Base-by-base conservation (phyloP, 2,888 invertebrate genomes). In the Iselma pallidipennis region DNA sequence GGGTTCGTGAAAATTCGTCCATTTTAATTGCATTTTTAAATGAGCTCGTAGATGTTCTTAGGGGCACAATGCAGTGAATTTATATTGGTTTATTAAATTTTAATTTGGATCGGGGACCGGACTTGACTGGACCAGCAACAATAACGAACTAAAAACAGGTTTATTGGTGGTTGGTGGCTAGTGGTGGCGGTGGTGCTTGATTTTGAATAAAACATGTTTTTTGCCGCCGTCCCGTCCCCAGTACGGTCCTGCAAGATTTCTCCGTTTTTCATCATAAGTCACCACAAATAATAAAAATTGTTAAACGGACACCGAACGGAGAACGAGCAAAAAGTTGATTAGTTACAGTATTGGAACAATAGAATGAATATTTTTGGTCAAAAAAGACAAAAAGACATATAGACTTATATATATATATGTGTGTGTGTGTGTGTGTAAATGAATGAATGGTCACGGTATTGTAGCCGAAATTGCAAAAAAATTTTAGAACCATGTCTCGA, bases 41-140 rank as follows among this genome's bases (percentile, higher is more conserved):
- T 76, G 75, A 77, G 77, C 74, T n/a, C 69, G 65, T 69, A 66
- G 51, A 67, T 69, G 69, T 71, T 71, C 70, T 74, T 75, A 71
- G 72, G 74, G 73, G 74, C 72, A 73, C 74, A 73, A 72, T 74
- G 73, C 65, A 69, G 74, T 76, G 81, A 79, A 81, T 81, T 80
- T 80, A 81, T 81, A 81, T 81, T 74, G 81, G 81, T 80, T 80
- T 81, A 81, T 81, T 81, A 81, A n/a, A 80, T 80, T 80, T 80
- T 78, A 79, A 79, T 80, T 79, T 80, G 71, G 55, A 56, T 50
- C 57, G 63, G 48, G n/a, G n/a, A n/a, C 55, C 57, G 58, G 37
- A 16, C 37, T 9, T 2, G 37, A 29, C 29, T 12, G 4, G 29
- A 10, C 12, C 16, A 37, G 16, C 5, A 37, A 16, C 16, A 37